Evolutionary conservation across 1,140 invertebrate species (phyloP).

Genomic region (Elysia chlorotica): DNA sequence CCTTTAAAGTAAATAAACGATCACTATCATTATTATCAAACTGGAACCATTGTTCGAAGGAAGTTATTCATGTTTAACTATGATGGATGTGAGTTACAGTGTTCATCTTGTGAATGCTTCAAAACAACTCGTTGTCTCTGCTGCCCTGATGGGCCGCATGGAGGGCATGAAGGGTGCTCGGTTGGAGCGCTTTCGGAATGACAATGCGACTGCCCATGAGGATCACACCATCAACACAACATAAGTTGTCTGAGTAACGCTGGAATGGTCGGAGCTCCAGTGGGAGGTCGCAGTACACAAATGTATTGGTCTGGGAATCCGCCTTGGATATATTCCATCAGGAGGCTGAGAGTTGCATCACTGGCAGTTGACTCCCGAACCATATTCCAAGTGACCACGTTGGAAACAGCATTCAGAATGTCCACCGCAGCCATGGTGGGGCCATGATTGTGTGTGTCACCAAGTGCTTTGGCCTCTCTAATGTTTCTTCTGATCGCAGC

Average conservation of each 20-base stretch:
- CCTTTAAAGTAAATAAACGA: too few species aligned
- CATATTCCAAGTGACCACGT: background rate
- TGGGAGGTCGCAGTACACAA: constrained; percentile 8
- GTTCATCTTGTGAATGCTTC: too few species aligned
- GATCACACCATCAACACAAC: constrained; percentile 22
- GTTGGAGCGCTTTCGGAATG: background rate
- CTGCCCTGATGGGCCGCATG: constrained; percentile 36
- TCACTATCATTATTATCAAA: too few species aligned
- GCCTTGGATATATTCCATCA: background rate
- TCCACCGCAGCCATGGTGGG: background rate
- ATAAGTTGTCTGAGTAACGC: constrained; percentile 14
- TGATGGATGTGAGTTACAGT: too few species aligned
- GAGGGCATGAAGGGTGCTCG: constrained; percentile 7
- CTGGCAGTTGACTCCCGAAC: background rate
- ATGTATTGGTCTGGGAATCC: background rate
- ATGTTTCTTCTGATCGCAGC: too few species aligned
- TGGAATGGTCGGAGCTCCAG: constrained; percentile 8
- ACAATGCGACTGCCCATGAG: constrained; percentile 20
- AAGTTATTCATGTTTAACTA: too few species aligned
- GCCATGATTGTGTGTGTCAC: too few species aligned
- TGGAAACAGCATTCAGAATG: background rate
- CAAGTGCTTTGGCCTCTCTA: too few species aligned
- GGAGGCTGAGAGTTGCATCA: background rate
- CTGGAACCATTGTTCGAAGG: too few species aligned
- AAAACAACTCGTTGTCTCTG: too few species aligned